phyloP scores from a whole-genome alignment of 2,797 vertebrate species.

The Erithacus rubecula region DNA sequence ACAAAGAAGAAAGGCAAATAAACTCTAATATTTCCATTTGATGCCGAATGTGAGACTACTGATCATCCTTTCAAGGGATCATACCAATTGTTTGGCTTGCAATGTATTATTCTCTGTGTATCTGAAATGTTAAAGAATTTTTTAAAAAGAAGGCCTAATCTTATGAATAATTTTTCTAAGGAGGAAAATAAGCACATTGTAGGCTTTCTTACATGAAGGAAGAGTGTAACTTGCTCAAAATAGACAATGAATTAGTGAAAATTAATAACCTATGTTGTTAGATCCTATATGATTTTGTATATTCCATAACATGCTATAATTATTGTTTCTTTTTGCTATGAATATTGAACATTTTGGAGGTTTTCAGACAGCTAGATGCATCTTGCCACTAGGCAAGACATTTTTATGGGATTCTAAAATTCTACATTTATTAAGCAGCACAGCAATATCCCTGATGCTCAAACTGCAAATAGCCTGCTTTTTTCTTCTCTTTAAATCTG shows the following conservation, averaged over 20 bases:
- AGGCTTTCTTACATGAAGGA: neutral
- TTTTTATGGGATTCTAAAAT: neutral
- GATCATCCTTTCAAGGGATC: neutral
- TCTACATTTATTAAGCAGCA: neutral
- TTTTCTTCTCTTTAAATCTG: neutral
- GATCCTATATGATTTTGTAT: neutral
- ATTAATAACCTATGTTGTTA: neutral
- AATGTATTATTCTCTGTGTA: neutral
- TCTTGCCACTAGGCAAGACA: neutral
- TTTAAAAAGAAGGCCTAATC: neutral
- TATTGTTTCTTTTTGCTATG: neutral
- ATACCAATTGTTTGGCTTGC: neutral
- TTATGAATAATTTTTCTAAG: neutral
- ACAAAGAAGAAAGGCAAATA: neutral
- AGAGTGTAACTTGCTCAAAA: neutral
- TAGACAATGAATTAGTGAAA: neutral
- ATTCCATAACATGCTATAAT: neutral
- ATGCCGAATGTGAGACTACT: neutral
- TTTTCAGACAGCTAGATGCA: neutral
- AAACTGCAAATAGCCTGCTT: fast-evolving
- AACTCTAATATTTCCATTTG: neutral
- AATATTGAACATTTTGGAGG: neutral
- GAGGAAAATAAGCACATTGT: neutral
- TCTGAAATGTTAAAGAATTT: neutral
- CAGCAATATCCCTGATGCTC: neutral